Percentiles rank a stretch among this genome's conserved stretches.
These are phyloP conservation scores for Pithys albifrons DNA, from an alignment of 2,113 vertebrate species.

Conservation along the genomic window DNA sequence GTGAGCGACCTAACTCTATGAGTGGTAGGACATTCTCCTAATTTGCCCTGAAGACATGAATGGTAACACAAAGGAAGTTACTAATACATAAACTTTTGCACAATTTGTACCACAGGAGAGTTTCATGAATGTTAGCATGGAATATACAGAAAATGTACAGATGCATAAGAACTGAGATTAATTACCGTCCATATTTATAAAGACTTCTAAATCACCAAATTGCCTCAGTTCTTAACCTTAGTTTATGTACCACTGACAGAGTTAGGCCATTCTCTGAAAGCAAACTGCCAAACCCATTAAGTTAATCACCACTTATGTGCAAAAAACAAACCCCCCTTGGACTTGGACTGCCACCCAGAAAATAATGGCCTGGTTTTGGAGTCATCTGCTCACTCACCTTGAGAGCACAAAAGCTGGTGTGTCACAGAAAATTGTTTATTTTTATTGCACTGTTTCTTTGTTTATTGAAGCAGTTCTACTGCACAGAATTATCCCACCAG, in stretches of 20 bases:
- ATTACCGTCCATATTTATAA: not conserved
- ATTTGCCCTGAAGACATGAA: not conserved
- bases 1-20: not conserved
- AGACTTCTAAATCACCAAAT: not conserved
- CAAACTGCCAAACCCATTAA: not conserved
- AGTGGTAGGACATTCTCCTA: fast-evolving
- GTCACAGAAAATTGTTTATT: not conserved
- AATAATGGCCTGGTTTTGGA: not conserved
- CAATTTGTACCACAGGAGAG: not conserved
- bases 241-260: not conserved
- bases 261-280: not conserved
- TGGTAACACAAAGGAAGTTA: not conserved
- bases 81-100: not conserved
- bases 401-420: not conserved
- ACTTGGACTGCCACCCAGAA: not conserved
- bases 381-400: not conserved
- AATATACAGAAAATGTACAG: not conserved
- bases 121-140: not conserved
- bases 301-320: not conserved
- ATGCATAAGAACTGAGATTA: not conserved
- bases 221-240: not conserved
- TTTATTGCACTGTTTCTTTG: not conserved
- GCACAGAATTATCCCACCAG: not conserved
- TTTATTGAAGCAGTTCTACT: not conserved
- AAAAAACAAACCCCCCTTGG: not conserved